Conservation (phyloP, 2,113 vertebrate species). For the Melospiza georgiana region DNA sequence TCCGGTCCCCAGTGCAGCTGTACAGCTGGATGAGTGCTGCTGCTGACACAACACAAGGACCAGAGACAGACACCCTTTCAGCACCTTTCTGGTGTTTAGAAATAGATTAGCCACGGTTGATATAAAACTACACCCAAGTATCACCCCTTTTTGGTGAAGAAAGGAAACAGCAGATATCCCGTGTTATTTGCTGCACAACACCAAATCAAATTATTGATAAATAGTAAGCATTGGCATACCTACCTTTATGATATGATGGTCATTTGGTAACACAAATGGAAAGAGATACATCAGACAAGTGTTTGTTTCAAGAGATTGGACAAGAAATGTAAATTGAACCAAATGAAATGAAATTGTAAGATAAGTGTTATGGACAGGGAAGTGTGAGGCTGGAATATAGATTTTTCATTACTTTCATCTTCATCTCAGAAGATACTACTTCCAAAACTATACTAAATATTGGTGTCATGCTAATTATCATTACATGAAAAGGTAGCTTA, state of each 20-base stretch:
- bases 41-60: background rate
- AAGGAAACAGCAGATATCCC: background rate
- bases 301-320: background rate
- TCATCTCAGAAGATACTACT: background rate
- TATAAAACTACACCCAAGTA: background rate
- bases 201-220: background rate
- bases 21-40: background rate
- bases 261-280: background rate
- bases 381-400: background rate
- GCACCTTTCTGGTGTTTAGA: background rate
- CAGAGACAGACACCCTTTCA: background rate
- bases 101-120: background rate
- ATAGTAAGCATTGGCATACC: background rate
- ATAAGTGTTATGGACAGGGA: background rate
- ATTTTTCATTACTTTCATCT: conserved; percentile 1
- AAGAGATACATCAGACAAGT: background rate
- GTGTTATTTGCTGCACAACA: background rate
- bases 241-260: background rate
- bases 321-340: background rate
- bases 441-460: background rate
- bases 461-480: background rate
- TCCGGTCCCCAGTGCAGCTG: background rate
- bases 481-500: conserved; percentile 12
- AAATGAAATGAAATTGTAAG: background rate
- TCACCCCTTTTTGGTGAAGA: background rate